Conservation (phyloP, 2,888 invertebrate species). For the Lathronympha strigana region DNA sequence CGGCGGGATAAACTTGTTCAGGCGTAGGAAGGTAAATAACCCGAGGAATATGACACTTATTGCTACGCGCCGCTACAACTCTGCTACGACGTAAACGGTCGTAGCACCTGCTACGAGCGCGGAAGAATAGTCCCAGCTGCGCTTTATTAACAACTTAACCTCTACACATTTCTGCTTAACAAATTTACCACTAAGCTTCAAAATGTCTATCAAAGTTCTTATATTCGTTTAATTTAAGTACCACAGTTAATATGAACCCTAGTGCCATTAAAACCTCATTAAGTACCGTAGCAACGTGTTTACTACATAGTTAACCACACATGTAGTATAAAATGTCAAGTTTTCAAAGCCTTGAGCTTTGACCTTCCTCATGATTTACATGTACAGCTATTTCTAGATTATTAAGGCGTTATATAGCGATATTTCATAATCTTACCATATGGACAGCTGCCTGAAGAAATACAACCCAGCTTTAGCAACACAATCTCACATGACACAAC, state of each 20-base stretch:
- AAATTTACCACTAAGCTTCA: background rate
- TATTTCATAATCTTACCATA: constrained; percentile 63
- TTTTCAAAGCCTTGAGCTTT: constrained; percentile 53
- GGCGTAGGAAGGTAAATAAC: constrained; percentile 54
- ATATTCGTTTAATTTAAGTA: background rate
- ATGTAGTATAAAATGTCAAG: constrained; percentile 47
- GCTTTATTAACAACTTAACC: constrained; percentile 44
- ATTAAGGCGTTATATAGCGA: background rate
- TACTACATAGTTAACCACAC: constrained; percentile 56
- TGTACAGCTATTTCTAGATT: constrained; percentile 46
- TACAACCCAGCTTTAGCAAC: constrained; percentile 55
- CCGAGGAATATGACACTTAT: constrained; percentile 63
- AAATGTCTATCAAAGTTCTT: background rate
- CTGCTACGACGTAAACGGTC: constrained; percentile 52
- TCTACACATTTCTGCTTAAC: background rate
- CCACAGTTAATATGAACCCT: background rate
- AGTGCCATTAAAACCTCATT: constrained; percentile 50
- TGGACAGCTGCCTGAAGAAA: constrained; percentile 68
- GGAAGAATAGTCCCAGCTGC: constrained; percentile 41
- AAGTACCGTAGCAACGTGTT: constrained; percentile 55
- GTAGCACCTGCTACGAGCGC: constrained; percentile 25
- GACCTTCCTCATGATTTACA: constrained; percentile 50
- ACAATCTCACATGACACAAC: constrained; percentile 68
- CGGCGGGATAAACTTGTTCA: constrained; percentile 9
- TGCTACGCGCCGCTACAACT: constrained; percentile 62